A percentile compares a stretch with the other conserved stretches of the same genome.
Conservation (phyloP, 2,888 invertebrate genomes). For the Siphlonurus alternatus region DNA sequence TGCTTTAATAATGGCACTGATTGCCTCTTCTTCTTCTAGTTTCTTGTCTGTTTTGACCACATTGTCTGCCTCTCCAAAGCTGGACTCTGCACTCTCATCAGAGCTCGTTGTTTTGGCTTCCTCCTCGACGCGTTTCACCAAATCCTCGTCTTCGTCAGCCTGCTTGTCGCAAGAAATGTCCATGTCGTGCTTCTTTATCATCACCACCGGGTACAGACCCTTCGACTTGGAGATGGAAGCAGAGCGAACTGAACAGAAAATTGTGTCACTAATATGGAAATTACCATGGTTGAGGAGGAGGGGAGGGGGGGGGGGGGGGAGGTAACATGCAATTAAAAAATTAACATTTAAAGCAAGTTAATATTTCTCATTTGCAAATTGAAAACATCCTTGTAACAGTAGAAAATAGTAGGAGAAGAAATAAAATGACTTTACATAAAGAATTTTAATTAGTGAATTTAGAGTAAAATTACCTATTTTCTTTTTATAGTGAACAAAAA, state of each 20-base stretch:
- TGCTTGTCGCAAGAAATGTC: not conserved
- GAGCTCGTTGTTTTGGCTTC: not conserved
- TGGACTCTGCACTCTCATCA: not conserved
- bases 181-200: not conserved
- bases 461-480: too few relatives aligned
- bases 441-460: too few relatives aligned
- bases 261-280: too few relatives aligned
- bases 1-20: not conserved
- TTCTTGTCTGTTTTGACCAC: slow-evolving; percentile 9
- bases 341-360: too few relatives aligned
- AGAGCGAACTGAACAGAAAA: not conserved
- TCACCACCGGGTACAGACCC: not conserved
- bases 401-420: too few relatives aligned
- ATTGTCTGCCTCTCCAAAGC: slow-evolving; percentile 2
- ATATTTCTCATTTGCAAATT: too few relatives aligned
- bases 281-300: too few relatives aligned
- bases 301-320: too few relatives aligned
- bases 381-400: too few relatives aligned
- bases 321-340: too few relatives aligned
- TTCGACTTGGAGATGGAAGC: not conserved
- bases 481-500: too few relatives aligned
- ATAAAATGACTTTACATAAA: too few relatives aligned
- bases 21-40: slow-evolving; percentile 9
- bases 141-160: not conserved
- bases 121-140: not conserved